Evolutionary conservation across 2,888 invertebrate genomes (phyloP).

Genomic region (Apamea anceps): DNA sequence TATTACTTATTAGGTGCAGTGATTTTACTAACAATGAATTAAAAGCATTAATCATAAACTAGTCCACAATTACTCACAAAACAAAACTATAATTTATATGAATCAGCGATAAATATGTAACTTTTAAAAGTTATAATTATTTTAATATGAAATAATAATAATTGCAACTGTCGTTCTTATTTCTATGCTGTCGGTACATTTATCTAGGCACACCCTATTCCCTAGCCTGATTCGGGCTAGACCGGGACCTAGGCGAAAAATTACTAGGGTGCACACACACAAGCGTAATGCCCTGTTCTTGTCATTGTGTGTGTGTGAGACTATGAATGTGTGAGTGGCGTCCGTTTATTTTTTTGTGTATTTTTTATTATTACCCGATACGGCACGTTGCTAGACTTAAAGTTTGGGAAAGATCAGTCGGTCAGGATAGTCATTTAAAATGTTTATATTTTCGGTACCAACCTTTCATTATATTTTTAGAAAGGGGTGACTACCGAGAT

Average conservation of each 20-base stretch:
- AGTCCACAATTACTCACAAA: conserved; percentile 11
- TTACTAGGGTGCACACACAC: conserved; percentile 83
- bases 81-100: background rate
- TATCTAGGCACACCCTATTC: conserved; percentile 88
- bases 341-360: conserved; percentile 20
- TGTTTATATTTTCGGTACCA: background rate
- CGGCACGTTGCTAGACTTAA: background rate
- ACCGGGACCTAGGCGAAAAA: conserved; percentile 88
- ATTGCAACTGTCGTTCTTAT: background rate
- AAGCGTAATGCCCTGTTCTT: conserved; percentile 56
- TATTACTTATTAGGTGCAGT: background rate
- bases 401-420: background rate
- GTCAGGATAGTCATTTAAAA: background rate
- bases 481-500: background rate
- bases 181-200: conserved; percentile 79
- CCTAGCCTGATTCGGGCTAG: conserved; percentile 85
- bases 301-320: conserved; percentile 35
- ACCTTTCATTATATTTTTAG: background rate
- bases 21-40: background rate
- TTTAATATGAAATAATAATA: background rate
- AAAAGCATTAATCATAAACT: background rate
- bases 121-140: background rate
- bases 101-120: conserved; percentile 9
- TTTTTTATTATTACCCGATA: conserved; percentile 31
- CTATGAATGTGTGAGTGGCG: conserved; percentile 34